Percentiles rank a stretch among this genome's conserved stretches.
Conservation (phyloP, 2,797 vertebrate species). For the Acanthiza pusilla region DNA sequence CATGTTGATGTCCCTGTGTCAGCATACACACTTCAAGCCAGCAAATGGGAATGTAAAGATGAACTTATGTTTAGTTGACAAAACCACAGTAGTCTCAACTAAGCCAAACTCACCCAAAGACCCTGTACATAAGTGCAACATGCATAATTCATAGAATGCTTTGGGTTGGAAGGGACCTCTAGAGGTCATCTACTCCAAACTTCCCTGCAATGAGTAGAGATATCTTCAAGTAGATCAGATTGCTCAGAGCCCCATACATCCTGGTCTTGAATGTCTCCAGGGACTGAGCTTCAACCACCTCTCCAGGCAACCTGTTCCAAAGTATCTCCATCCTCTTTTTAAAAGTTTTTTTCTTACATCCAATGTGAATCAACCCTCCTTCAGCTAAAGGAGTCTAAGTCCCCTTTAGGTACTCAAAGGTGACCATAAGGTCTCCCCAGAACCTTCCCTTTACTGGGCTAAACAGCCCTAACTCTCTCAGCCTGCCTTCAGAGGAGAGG, state of each 20-base stretch:
- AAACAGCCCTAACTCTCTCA: background rate
- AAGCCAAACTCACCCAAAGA: background rate
- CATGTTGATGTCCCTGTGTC: rapidly evolving
- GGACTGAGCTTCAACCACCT: background rate
- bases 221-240: background rate
- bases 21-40: background rate
- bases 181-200: background rate
- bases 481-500: background rate
- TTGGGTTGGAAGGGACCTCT: background rate
- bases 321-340: background rate
- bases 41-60: background rate
- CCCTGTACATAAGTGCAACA: background rate
- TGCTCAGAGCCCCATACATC: background rate
- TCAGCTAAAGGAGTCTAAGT: background rate
- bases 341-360: background rate
- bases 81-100: background rate
- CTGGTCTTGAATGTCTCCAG: background rate
- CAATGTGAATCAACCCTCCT: background rate
- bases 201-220: background rate
- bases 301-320: background rate
- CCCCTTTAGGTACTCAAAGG: background rate
- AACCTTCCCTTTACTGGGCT: background rate
- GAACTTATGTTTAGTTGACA: background rate
- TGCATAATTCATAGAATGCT: background rate
- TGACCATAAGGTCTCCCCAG: background rate